Base-by-base conservation (phyloP, 1,140 invertebrate species). In the Camponotus vicinus region DNA sequence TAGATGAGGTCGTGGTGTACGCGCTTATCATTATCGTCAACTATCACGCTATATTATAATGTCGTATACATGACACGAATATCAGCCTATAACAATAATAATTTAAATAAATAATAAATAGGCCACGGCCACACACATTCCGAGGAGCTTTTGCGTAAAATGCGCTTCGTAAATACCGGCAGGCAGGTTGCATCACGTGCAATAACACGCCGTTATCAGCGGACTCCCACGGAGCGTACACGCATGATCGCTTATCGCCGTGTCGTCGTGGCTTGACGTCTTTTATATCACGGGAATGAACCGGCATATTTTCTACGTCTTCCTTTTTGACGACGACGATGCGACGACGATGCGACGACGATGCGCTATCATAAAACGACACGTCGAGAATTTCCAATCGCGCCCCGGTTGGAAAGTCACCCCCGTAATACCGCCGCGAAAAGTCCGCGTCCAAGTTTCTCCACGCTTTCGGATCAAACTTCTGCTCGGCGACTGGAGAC, bases 121-220 rank as follows among this genome's bases (percentile, higher is more conserved):
- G 57, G 27, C 5, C 37, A 15, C 15, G 49, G 49, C 49, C 49
- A 52, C 49, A 52, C 49, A 49, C 45, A 13, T 13, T 52, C 5
- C 9, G 15, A 7, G 21, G 13, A 4, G 27, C 3, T 34, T 18
- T 21, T 8, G 3, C 9, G 9, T 32, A 77, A 45, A 77, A n/a
- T 34, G 15, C 40, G 21, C 15, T 61, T 11, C n/a, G 21, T 64
- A 82, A 59, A 70, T 8, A 69, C 69, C 3, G 76, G 42, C 3
- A 49, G 52, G 13, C 40, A 57, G 34, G 45, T 88, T 85, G 86
- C 59, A 85, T 89, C 85, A 66, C 85, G 52, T 64, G 88, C 63
- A 71, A 87, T 86, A 77, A 61, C 78, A n/a, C 45, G 45, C 40
- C 13, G 66, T 90, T 90, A 90, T 90, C 89, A 76, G 42, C 13